A percentile compares a stretch with the other conserved stretches of the same genome.
Conservation (phyloP, 2,888 invertebrate genomes). For the Scaptodrosophila latifasciaeformis region DNA sequence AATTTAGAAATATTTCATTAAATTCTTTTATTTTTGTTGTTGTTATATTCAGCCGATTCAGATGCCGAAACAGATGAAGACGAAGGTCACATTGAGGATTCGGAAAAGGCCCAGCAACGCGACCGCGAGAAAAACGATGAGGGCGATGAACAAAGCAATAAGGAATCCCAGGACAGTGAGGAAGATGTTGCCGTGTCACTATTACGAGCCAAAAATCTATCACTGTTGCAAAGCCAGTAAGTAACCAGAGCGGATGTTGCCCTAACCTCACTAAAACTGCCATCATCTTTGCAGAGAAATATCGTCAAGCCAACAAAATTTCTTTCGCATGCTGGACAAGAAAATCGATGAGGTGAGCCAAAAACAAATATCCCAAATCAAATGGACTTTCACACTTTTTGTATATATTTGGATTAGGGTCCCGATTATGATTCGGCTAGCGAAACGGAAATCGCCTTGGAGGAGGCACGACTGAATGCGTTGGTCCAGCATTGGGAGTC, state of each 20-base stretch:
- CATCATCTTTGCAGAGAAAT: slow-evolving; percentile 82
- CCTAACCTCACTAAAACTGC: slow-evolving; percentile 45
- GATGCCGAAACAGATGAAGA: slow-evolving; percentile 75
- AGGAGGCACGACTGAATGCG: slow-evolving; percentile 81
- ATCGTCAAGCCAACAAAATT: slow-evolving; percentile 92
- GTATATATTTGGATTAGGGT: slow-evolving; percentile 77
- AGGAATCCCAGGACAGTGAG: slow-evolving; percentile 71
- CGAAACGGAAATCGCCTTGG: slow-evolving; percentile 83
- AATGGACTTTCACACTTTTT: background rate
- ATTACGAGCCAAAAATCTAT: slow-evolving; percentile 76
- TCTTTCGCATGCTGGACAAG: slow-evolving; percentile 94
- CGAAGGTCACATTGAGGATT: slow-evolving; percentile 74
- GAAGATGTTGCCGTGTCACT: slow-evolving; percentile 75
- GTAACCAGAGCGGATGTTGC: slow-evolving; percentile 44
- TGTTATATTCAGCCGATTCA: slow-evolving; percentile 70
- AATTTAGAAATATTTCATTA: no score
- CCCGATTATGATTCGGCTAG: slow-evolving; percentile 87
- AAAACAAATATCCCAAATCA: no score
- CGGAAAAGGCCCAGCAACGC: slow-evolving; percentile 70
- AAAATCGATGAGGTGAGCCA: slow-evolving; percentile 87
- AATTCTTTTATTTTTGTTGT: no score
- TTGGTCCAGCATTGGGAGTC: slow-evolving; percentile 87
- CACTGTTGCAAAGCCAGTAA: slow-evolving; percentile 78
- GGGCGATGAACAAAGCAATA: slow-evolving; percentile 72
- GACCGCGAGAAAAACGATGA: slow-evolving; percentile 72